Evolutionary conservation across 1,140 invertebrate species (phyloP), one percentile per base, ranked within the genome.

Genomic region (Camponotus pennsylvanicus): DNA sequence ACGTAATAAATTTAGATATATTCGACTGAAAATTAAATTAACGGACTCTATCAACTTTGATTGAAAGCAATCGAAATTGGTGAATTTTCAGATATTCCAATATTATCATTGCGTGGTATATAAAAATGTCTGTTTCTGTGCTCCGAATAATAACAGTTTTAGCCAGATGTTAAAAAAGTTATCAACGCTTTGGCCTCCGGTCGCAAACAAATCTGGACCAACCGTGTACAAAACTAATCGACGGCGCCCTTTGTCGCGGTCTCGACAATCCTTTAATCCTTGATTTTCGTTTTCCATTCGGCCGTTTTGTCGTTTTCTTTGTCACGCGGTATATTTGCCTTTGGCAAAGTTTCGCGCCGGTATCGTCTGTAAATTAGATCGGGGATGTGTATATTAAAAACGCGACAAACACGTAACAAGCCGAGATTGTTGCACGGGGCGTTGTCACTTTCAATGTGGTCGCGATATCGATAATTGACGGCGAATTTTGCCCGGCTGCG

Each of bases 401-500:
- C 63, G 70, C 45, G 11, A 70, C 84, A 67, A 61, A 86, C 67
- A 75, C 42, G 45, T 9, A 63, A 59, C 77, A 52, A 52, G 40
- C 52, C 13, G 34, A 45, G 64, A 49, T 49, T 13, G 64, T 57
- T 57, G 55, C 27, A 40, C 42, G 42, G 37, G 6, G 1, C 34
- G 64, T 55, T 55, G 37, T 40, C 77, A 45, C 76, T 80, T 59
- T 80, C 27, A 67, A 61, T 64, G 77, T n/a, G 27, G 52, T 18
- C 40, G 37, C 63, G 49, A 55, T 45, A 75, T 69, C 76, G 84
- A 85, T 85, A 85, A 85, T 85, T 85, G 84, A 85, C 55, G 55
- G 76, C 40, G 84, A 64, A 59, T 85, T 69, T 49, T 37, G 18
- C 49, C 32, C 27, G 67, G 27, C 9, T 45, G 45, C 57, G n/a